phyloP scores from a whole-genome alignment of 2,888 invertebrate genomes.

The Watsonalla binaria region DNA sequence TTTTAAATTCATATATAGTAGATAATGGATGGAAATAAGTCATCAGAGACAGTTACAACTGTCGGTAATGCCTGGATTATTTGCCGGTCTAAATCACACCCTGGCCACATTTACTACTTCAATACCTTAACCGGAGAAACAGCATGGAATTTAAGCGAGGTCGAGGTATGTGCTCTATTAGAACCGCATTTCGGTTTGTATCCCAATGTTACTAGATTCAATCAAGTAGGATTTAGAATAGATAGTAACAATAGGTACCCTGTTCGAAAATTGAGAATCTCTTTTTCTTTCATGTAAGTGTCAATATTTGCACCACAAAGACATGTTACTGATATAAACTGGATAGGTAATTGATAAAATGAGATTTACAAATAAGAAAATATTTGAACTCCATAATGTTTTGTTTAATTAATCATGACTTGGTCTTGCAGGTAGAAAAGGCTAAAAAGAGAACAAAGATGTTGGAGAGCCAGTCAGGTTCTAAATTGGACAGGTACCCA shows the following conservation, averaged over 20 bases:
- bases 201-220: too few species aligned
- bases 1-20: neutral
- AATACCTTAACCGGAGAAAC: conserved; percentile 54
- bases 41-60: conserved; percentile 20
- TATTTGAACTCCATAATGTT: too few species aligned
- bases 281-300: too few species aligned
- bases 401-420: neutral
- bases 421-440: conserved; percentile 41
- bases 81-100: conserved; percentile 48
- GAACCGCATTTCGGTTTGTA: neutral
- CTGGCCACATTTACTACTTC: conserved; percentile 52
- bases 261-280: too few species aligned
- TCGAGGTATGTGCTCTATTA: conserved; percentile 35
- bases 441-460: conserved; percentile 29
- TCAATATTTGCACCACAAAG: too few species aligned
- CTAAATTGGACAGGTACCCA: conserved; percentile 27
- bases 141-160: conserved; percentile 52
- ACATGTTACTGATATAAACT: too few species aligned
- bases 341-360: too few species aligned
- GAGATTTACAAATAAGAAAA: too few species aligned
- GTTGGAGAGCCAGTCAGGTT: conserved; percentile 16
- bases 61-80: conserved; percentile 48
- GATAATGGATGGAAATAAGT: conserved; percentile 6
- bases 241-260: too few species aligned
- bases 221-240: too few species aligned